Conservation (phyloP, 1,140 invertebrate species). For the Drosophila kurseongensis region DNA sequence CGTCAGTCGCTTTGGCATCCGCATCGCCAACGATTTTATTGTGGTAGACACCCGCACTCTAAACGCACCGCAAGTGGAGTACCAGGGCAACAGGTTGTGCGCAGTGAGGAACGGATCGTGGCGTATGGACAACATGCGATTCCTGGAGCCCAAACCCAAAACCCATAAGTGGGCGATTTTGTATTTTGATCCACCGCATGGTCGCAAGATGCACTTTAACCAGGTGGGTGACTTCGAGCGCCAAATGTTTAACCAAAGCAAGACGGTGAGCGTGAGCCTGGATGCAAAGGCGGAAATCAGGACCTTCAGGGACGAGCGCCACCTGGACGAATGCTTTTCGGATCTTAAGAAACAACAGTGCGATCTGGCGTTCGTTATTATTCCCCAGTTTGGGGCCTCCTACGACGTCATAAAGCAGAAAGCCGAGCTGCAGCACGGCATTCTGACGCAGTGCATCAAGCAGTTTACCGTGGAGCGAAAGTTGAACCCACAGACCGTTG, state of each 20-base stretch:
- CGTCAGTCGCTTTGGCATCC: conserved; percentile 87
- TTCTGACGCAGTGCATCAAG: conserved; percentile 94
- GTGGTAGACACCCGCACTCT: conserved; percentile 86
- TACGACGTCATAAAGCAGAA: conserved; percentile 89
- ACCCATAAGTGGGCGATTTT: conserved; percentile 72
- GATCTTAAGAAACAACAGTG: conserved; percentile 49
- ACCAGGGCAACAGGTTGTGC: conserved; percentile 63
- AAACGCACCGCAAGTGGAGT: conserved; percentile 85
- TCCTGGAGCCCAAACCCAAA: conserved; percentile 35
- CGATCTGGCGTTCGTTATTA: conserved; percentile 85
- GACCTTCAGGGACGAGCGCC: conserved; percentile 28
- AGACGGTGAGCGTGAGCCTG: conserved; percentile 24
- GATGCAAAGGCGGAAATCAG: conserved; percentile 34
- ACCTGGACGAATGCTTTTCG: conserved; percentile 42
- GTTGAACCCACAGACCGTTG: conserved; percentile 84
- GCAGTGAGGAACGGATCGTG: conserved; percentile 53
- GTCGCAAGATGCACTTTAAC: conserved; percentile 13
- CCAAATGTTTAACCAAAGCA: conserved; percentile 6
- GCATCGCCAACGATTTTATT: conserved; percentile 86
- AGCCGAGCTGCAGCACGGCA: conserved; percentile 90
- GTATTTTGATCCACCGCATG: conserved; percentile 4
- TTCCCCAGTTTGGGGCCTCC: conserved; percentile 85
- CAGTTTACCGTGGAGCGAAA: conserved; percentile 85
- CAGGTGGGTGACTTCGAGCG: conserved; percentile 26
- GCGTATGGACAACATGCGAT: conserved; percentile 51